Base-by-base conservation (phyloP, 2,888 invertebrate species). In the Gastrophysa polygoni region DNA sequence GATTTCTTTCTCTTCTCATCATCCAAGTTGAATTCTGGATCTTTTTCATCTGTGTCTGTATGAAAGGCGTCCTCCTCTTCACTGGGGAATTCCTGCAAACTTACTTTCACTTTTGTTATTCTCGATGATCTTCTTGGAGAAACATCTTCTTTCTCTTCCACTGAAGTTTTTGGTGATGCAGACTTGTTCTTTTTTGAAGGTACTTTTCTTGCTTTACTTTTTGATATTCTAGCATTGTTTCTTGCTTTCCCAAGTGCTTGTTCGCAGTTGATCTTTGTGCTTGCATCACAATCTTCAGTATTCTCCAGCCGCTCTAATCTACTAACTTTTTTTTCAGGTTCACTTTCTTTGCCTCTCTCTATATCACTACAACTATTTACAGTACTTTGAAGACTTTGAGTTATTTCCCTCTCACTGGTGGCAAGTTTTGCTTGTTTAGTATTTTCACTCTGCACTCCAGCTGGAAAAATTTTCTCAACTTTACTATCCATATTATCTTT, bases 51-150 rank as follows among this genome's bases (percentile, higher is more conserved):
- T 34, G 71, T 71, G 61, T 78, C 76, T 11, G 74, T 71, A 63
- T 72, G 68, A 65, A 73, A 76, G 3, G 75, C 71, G 68, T 77
- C 77, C 61, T 73, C 73, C 57, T 77, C 74, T 51, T 69, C 73
- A 63, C 69, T 68, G 20, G 69, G 70, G 24, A 71, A 65, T 69
- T 78, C 76, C 52, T 72, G 63, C 18, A 76, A 60, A 61, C 71
- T 72, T 8, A 64, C 63, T 63, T 71, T 71, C 1, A 64, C 63
- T 65, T 69, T 76, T 18, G 59, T 71, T 50, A 62, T 63, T 62
- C 74, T 71, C 29, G 66, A 52, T 16, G 72, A 74, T 67, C 68
- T 70, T 68, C 71, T 66, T 49, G 67, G 57, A 16, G 63, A 61
- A 55, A 49, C 55, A 48, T 61, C 46, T 24, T 54, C 21, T 20